Percentiles rank a stretch among this genome's conserved stretches.
Conservation (phyloP, 2,797 vertebrate genomes). For the Rachycentron canadum region DNA sequence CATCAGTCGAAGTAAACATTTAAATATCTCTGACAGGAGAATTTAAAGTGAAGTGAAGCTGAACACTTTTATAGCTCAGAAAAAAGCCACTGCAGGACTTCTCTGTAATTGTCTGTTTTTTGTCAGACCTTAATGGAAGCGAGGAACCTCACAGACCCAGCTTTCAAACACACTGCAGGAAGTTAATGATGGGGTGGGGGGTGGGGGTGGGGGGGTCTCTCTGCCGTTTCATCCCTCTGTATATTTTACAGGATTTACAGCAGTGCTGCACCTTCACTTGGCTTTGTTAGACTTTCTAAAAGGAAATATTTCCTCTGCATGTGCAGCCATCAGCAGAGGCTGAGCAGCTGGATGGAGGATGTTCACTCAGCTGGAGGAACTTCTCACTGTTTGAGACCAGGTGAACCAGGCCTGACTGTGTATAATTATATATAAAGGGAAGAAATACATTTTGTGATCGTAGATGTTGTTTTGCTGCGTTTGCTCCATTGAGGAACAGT, state of each 20-base stretch:
- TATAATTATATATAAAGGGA: background rate
- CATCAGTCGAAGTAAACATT: background rate
- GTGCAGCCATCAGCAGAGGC: background rate
- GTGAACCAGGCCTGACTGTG: background rate
- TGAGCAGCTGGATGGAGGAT: background rate
- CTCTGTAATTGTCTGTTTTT: conserved; percentile 14
- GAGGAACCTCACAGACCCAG: background rate
- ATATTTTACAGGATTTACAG: conserved; percentile 12
- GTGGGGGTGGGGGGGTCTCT: no score
- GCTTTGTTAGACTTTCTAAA: background rate
- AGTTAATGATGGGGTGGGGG: conserved; percentile 34
- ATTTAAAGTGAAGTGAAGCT: background rate
- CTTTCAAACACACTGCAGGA: conserved; percentile 16
- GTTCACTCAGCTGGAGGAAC: conserved; percentile 14
- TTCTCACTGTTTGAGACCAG: conserved; percentile 26
- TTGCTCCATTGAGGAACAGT: no score
- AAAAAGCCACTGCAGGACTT: background rate
- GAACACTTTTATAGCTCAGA: background rate
- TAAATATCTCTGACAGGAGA: background rate
- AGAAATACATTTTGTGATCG: no score
- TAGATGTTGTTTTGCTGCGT: no score
- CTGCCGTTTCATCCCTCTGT: conserved; percentile 4
- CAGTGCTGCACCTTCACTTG: background rate
- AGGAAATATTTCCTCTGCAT: background rate
- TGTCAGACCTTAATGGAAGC: background rate